These are phyloP conservation scores for Drosophila repletoides DNA, from an alignment of 1,140 invertebrate species.

Conservation along the genomic window DNA sequence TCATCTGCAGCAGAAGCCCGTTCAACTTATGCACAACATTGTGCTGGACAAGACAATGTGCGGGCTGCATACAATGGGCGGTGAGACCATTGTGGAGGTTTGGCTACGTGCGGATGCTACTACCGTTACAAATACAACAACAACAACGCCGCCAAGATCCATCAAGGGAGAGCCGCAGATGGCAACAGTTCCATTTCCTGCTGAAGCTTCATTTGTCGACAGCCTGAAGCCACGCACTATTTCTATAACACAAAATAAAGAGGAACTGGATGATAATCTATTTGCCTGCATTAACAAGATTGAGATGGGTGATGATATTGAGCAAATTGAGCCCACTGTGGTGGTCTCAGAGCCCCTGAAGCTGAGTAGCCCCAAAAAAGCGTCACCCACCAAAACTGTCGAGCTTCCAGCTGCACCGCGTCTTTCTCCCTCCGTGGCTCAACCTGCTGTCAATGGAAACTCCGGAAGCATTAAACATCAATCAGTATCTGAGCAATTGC, in stretches of 20 bases:
- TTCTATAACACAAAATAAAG: constrained; percentile 66
- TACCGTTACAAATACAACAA: neutral
- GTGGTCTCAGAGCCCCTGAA: constrained; percentile 60
- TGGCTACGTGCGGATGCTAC: constrained; percentile 85
- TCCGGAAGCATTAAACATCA: neutral
- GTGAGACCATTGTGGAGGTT: constrained; percentile 89
- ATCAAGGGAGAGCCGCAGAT: neutral
- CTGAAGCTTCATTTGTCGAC: neutral
- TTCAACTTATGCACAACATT: constrained; percentile 91
- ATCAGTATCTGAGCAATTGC: constrained; percentile 7
- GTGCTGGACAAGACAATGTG: constrained; percentile 93
- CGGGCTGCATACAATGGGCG: constrained; percentile 91
- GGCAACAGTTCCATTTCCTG: neutral
- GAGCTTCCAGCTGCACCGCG: neutral
- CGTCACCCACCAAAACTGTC: neutral
- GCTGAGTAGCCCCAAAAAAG: constrained; percentile 61
- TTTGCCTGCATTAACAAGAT: constrained; percentile 70
- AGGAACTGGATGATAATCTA: constrained; percentile 75
- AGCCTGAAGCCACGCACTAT: constrained; percentile 52
- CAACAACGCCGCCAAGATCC: neutral
- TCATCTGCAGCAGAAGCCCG: constrained; percentile 87
- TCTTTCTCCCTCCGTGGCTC: neutral
- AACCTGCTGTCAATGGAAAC: neutral
- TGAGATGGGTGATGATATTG: constrained; percentile 59
- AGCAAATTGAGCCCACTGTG: constrained; percentile 71